A percentile compares a stretch with the other conserved stretches of the same genome.
Evolutionary conservation across 2,888 invertebrate genomes (phyloP).

Genomic region (Trichogramma evanescens): DNA sequence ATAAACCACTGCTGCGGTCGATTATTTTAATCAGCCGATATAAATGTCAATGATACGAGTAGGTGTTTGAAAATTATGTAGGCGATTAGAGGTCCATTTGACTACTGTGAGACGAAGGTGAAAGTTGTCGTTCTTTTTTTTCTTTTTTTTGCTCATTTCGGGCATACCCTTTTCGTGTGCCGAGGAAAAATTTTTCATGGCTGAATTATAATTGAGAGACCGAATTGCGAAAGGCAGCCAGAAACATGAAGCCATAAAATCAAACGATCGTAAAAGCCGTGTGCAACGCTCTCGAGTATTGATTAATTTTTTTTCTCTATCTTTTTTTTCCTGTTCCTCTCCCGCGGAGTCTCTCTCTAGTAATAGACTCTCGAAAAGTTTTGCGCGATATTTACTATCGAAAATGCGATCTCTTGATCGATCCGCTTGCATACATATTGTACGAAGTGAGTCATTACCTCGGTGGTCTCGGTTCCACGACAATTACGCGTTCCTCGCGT

Average conservation of each 20-base stretch:
- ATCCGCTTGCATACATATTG: too few relatives aligned
- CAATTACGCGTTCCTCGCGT: too few relatives aligned
- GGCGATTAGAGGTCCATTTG: too few relatives aligned
- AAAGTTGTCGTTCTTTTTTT: constrained; percentile 1
- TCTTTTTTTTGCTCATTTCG: background rate
- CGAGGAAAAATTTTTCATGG: constrained; percentile 6
- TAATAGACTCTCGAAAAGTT: background rate
- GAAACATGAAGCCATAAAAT: constrained; percentile 12
- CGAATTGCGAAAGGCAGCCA: background rate
- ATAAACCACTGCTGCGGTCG: too few relatives aligned
- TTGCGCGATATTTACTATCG: too few relatives aligned
- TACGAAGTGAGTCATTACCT: too few relatives aligned
- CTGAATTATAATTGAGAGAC: constrained; percentile 12
- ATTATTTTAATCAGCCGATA: too few relatives aligned
- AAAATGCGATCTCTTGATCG: too few relatives aligned
- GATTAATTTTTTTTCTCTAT: background rate
- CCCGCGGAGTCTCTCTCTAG: background rate
- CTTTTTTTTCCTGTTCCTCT: background rate
- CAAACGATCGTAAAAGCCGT: background rate
- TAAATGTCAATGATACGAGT: too few relatives aligned
- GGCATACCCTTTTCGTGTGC: background rate
- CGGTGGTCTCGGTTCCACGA: too few relatives aligned
- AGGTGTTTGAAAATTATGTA: too few relatives aligned
- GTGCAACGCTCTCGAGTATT: background rate
- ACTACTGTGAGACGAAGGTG: background rate